Evolutionary conservation across 2,113 vertebrate species (phyloP).

Genomic region (Crotophaga sulcirostris): DNA sequence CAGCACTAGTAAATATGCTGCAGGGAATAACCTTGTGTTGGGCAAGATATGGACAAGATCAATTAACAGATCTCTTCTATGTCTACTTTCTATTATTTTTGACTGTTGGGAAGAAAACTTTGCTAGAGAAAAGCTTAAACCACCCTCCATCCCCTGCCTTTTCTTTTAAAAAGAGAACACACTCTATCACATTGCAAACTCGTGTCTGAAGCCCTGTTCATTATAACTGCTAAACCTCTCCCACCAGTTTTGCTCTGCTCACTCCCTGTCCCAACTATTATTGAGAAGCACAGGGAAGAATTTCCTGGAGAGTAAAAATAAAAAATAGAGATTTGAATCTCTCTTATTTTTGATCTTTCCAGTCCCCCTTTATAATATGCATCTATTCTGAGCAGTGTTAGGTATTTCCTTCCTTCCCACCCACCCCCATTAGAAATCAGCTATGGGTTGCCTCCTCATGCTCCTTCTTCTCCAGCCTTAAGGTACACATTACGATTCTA

Average conservation of each 20-base stretch:
- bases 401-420: slow-evolving; percentile 37
- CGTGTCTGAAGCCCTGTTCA: background rate
- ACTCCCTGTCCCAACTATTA: background rate
- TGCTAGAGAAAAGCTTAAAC: background rate
- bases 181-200: background rate
- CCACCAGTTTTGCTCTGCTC: background rate
- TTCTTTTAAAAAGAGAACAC: background rate
- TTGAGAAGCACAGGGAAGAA: background rate
- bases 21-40: slow-evolving; percentile 44
- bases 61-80: slow-evolving; percentile 47
- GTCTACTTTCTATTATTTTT: slow-evolving; percentile 53
- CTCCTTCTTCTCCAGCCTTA: slow-evolving; percentile 25
- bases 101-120: slow-evolving; percentile 43
- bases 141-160: background rate
- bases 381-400: slow-evolving; percentile 31
- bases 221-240: background rate
- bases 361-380: slow-evolving; percentile 1
- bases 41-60: slow-evolving; percentile 60
- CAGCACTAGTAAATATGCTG: slow-evolving; percentile 65
- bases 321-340: background rate
- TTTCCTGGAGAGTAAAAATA: background rate
- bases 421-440: background rate
- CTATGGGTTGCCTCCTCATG: background rate
- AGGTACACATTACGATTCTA: slow-evolving; percentile 26
- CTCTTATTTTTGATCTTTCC: slow-evolving; percentile 13